Base-by-base conservation (phyloP, 1,140 invertebrate genomes). In the Hermatobates lingyangjiaoensis region DNA sequence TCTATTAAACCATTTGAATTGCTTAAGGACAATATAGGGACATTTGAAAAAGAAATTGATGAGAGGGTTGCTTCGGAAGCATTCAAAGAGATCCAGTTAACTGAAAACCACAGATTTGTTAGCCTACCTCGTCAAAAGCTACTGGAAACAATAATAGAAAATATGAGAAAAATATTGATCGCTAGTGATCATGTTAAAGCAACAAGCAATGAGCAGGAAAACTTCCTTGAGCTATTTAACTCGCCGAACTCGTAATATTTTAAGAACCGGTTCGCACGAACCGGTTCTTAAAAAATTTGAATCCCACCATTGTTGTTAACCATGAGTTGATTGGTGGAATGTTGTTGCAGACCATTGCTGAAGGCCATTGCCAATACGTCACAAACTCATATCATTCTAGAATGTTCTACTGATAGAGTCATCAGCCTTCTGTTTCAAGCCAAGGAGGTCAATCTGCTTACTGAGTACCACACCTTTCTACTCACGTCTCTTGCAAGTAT, bases 401-500 rank as follows among this genome's bases (percentile, higher is more conserved):
- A 93, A 57, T 87, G 87, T 56, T 64, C 72, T 0, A 68, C 74
- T 0, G 72, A 82, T 4, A 76, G 75, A 53, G 68, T 88, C 1
- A 59, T 76, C 0, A 61, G 70, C 1, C 72, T 89, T 50, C 67
- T 92, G 26, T 70, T 73, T 34, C 81, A 90, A 63, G 86, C 86
- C 0, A 74, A 79, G 58, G 80, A 89, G 64, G 75, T 90, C 2
- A 83, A 83, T 58, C 75, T 90, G 64, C 69, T 89, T 57, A 77
- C 77, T 38, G 83, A 86, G 60, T 83, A 86, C 45, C 69, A 71
- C 28, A 71, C 65, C 50, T 77, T 74, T 54, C 63, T 77, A 18
- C 62, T 80, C 2, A 76, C 75, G 0, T 67, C 70, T 27, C 58
- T 77, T 61, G 74, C 75, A 64, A 61, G 60, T 48, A 14, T 15